phyloP scores from a whole-genome alignment of 1,140 invertebrate species.

The Drosophila littoralis region DNA sequence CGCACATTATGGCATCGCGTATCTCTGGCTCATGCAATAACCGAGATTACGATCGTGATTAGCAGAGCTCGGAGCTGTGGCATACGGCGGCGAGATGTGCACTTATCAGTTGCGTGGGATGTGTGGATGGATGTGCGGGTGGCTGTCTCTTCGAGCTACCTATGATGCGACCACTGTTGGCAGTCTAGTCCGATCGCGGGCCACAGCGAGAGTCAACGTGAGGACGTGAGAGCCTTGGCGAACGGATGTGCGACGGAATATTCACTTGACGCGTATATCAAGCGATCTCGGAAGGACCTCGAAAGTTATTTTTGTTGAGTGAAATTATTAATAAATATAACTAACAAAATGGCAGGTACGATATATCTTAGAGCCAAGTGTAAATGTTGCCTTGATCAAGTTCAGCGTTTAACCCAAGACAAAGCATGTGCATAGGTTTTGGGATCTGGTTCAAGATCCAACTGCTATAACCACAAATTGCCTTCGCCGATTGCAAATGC shows the following conservation, averaged over 20 bases:
- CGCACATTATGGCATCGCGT: constrained; percentile 29
- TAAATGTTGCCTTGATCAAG: constrained; percentile 34
- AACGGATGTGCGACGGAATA: neutral
- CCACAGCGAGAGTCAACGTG: constrained; percentile 7
- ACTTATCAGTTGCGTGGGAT: constrained; percentile 65
- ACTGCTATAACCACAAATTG: constrained; percentile 57
- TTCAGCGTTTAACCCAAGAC: constrained; percentile 20
- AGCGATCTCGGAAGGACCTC: no score
- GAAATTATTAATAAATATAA: neutral
- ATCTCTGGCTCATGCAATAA: constrained; percentile 28
- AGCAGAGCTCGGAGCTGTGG: constrained; percentile 40
- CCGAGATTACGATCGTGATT: constrained; percentile 37
- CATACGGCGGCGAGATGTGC: constrained; percentile 51
- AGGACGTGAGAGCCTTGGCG: neutral
- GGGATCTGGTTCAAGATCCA: constrained; percentile 67
- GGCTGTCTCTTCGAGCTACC: constrained; percentile 29
- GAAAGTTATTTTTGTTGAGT: constrained; percentile 1
- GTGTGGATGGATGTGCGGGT: constrained; percentile 43
- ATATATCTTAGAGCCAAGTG: neutral
- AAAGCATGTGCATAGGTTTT: neutral
- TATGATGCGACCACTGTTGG: constrained; percentile 23
- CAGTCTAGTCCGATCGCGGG: constrained; percentile 61
- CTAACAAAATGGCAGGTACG: constrained; percentile 60
- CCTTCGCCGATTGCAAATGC: constrained; percentile 34
- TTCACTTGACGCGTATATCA: no score